Conservation (phyloP, 2,113 vertebrate species). For the Microcebus tavaratra region DNA sequence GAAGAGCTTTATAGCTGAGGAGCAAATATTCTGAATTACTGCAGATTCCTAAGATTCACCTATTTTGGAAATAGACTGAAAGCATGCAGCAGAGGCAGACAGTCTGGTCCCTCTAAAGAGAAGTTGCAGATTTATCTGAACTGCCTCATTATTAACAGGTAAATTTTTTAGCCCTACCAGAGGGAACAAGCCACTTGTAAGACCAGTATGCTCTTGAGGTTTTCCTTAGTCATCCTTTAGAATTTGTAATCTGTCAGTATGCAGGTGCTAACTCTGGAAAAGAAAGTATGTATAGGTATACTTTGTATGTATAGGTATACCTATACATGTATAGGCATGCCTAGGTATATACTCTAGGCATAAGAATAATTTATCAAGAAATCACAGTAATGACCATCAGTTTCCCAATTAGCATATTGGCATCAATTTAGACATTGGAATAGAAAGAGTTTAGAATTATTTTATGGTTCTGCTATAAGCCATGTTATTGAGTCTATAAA, state of each 20-base stretch:
- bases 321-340: too few species aligned
- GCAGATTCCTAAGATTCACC: neutral
- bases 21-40: neutral
- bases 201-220: neutral
- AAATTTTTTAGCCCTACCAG: neutral
- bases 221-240: neutral
- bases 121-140: neutral
- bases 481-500: neutral
- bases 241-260: neutral
- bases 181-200: neutral
- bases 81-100: neutral
- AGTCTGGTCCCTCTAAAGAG: neutral
- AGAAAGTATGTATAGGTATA: neutral
- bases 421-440: neutral
- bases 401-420: neutral
- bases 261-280: neutral
- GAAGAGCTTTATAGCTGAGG: neutral
- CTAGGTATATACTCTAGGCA: neutral
- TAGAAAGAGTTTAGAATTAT: neutral
- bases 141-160: neutral
- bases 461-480: neutral
- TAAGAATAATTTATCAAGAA: neutral
- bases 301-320: too few species aligned
- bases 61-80: neutral
- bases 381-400: neutral